Conservation (phyloP, 2,113 vertebrate genomes). For the Sciurus niger region DNA sequence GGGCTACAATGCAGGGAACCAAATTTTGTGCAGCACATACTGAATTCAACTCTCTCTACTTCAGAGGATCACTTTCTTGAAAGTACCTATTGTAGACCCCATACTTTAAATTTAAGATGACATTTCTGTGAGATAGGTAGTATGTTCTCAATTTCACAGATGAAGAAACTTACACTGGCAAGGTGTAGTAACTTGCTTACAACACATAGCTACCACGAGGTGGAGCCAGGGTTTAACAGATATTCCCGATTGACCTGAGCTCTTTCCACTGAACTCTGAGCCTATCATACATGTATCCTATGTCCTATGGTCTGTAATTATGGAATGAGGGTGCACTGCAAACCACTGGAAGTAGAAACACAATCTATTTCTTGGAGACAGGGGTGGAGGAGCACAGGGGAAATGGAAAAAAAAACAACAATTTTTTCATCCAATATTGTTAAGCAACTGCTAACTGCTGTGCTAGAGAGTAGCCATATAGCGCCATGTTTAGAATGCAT, state of each 20-base stretch:
- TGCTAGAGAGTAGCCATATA: not conserved
- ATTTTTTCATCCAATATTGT: not conserved
- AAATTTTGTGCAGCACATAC: not conserved
- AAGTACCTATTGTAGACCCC: not conserved
- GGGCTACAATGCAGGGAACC: not conserved
- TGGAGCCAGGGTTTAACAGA: not conserved
- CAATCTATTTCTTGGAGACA: too few relatives aligned
- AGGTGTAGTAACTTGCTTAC: not conserved
- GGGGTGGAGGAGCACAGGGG: too few relatives aligned
- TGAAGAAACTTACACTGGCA: not conserved
- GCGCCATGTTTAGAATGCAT: not conserved
- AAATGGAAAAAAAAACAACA: not conserved
- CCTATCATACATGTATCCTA: too few relatives aligned
- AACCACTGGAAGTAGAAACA: not conserved
- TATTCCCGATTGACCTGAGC: not conserved
- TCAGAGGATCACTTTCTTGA: not conserved
- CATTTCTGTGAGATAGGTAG: not conserved
- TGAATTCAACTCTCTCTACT: not conserved
- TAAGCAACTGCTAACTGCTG: not conserved
- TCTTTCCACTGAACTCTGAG: not conserved
- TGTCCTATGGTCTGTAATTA: not conserved
- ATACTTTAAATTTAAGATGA: not conserved
- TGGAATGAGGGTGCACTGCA: not conserved
- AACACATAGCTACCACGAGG: not conserved
- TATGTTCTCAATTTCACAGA: not conserved